Evolutionary conservation across 2,888 invertebrate genomes (phyloP), one percentile per base, ranked within the genome.

Genomic region (Drosophila barbarae): DNA sequence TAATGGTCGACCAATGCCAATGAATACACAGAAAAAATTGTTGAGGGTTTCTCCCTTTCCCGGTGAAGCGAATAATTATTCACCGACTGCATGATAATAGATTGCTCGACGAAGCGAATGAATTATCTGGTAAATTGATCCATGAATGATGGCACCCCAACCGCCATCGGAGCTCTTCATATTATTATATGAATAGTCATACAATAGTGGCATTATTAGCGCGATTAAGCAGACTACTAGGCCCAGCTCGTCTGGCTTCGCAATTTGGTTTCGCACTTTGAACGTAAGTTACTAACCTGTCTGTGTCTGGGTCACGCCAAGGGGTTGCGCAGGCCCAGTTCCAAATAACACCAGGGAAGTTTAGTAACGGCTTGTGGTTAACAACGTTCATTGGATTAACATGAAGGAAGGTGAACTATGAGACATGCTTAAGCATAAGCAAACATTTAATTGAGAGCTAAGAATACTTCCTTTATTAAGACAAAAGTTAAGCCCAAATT

Each of bases 81-180:
- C 52, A 47, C 28, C 41, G 28, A 41, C 5, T 32, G 26, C 23
- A 46, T 50, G 36, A 47, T 47, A 50, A 52, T 47, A 51, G 44
- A 38, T 44, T 21, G 42, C 44, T 30, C 49, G 21, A 13, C 56
- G 64, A 54, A 54, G 68, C 68, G 60, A 51, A 60, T 68, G 49
- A 68, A 60, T 60, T 54, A 39, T 32, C 51, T 35, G 54, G 38
- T 50, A 42, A 68, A 61, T 67, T 69, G 58, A 68, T 52, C 36
- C 39, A 51, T 68, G 41, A 69, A 68, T 60, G 54, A 68, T 54
- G 60, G 44, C 38, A 41, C 32, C 42, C 60, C 35, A 21, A 38
- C 52, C 36, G 5, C 8, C 10, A 42, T 10, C n/a, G n/a, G 12
- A 28, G 15, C 49, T 53, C 53, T 36, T 9, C 32, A 32, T 59